These are phyloP conservation scores for Criorhina ranunculi DNA, from an alignment of 2,888 invertebrate species.

Conservation along the genomic window DNA sequence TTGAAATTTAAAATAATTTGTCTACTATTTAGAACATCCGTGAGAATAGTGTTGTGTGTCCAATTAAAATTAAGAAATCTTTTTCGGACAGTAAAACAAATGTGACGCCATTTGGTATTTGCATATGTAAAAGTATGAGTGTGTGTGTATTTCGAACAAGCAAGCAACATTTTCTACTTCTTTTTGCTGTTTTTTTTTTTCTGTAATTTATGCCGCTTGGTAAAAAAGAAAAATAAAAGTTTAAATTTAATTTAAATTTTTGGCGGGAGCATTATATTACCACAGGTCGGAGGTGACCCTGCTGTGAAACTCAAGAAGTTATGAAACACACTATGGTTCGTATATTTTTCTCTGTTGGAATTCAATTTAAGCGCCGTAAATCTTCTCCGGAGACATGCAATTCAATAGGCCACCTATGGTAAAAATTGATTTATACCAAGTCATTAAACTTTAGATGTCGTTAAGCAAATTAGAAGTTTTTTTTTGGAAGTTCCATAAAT, in stretches of 20 bases:
- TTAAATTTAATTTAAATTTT: slow-evolving; percentile 16
- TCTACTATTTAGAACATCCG: too few species aligned
- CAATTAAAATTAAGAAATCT: too few species aligned
- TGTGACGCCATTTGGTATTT: too few species aligned
- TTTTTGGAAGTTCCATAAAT: too few species aligned
- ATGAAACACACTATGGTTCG: slow-evolving; percentile 12
- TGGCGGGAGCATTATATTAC: slow-evolving; percentile 12
- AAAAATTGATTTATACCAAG: slow-evolving; percentile 18
- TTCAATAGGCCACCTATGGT: slow-evolving; percentile 12
- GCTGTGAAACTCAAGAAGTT: slow-evolving; percentile 49
- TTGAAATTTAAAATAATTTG: too few species aligned
- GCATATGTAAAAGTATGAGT: too few species aligned
- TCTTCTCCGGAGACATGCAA: not conserved
- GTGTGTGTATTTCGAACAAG: too few species aligned
- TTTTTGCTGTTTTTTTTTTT: too few species aligned
- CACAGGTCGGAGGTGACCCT: slow-evolving; percentile 5
- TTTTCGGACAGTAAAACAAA: too few species aligned
- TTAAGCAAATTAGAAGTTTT: slow-evolving; percentile 11
- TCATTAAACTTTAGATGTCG: not conserved
- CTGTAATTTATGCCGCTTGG: not conserved
- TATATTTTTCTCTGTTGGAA: slow-evolving; percentile 5
- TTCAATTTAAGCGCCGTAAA: slow-evolving; percentile 21
- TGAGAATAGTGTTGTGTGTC: too few species aligned
- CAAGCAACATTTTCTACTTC: too few species aligned
- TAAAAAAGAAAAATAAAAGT: not conserved